Evolutionary conservation across 2,113 vertebrate species (phyloP), one percentile per base, ranked within the genome.

Genomic region (Motacilla tschutschensis): DNA sequence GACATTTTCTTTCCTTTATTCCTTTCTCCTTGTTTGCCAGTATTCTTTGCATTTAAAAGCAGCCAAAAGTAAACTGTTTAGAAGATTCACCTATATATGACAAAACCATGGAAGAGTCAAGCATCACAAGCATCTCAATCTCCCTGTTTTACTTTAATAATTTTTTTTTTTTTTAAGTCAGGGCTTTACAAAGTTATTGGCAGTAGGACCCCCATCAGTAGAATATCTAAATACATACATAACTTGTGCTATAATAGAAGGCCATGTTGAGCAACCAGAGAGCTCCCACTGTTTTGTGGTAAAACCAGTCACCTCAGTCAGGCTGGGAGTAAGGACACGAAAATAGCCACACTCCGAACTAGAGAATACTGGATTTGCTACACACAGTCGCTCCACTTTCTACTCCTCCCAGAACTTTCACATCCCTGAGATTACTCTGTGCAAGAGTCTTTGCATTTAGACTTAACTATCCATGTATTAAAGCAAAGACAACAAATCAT

Each of bases 401-500:
- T 88, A 55, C 58, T 90, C 64, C 55, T 59, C 19, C 36, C 41
- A 71, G 63, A 85, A 83, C 78, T 53, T 72, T 79, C 53, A 50
- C 84, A 82, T 74, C 43, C 25, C 25, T 29, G 13, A 94, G 79
- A 88, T 28, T 9, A 50, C 20, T 24, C 58, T 44, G 18, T 31
- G 26, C 43, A 69, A 57, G 64, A 92, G 40, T 31, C 50, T 57
- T 47, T 73, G 50, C 85, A 83, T 58, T 94, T 89, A 92, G 36
- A 82, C 58, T 87, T 87, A 79, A 81, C 88, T 55, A 8, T 60
- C 51, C 51, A 60, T 67, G 66, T 93, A 57, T 93, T 92, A 91
- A 93, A 79, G 76, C 62, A 83, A 92, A 93, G 71, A 48, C 75
- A 89, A 91, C 83, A 95, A 95, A 95, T 95, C 87, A 96, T 6